Percentiles rank a stretch among this genome's conserved stretches.
Evolutionary conservation across 2,888 invertebrate species (phyloP).

Genomic region (Epicampocera succincta): DNA sequence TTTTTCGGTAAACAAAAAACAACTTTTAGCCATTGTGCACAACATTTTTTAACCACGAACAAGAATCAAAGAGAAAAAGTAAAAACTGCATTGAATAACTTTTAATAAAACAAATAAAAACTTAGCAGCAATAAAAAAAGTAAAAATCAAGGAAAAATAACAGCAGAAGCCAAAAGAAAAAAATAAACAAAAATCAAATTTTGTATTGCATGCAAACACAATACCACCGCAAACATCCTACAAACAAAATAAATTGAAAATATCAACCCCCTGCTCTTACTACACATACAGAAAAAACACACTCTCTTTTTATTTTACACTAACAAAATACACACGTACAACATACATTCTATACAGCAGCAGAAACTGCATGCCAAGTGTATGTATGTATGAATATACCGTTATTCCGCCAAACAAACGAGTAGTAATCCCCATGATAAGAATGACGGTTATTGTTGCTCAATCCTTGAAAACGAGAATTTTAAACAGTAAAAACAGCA

Average conservation of each 20-base stretch:
- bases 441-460: slow-evolving; percentile 47
- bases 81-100: slow-evolving; percentile 58
- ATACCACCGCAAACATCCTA: slow-evolving; percentile 22
- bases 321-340: slow-evolving; percentile 21
- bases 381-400: slow-evolving; percentile 41
- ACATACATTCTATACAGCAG: slow-evolving; percentile 11
- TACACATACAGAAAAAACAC: neutral
- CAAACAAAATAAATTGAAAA: slow-evolving; percentile 26
- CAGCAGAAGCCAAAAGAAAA: slow-evolving; percentile 13
- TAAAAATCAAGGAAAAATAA: slow-evolving; percentile 2
- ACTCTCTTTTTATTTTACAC: slow-evolving; percentile 32
- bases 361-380: slow-evolving; percentile 54
- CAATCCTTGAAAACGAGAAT: slow-evolving; percentile 31
- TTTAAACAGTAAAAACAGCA: neutral
- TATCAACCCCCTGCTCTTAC: slow-evolving; percentile 55
- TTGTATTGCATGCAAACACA: slow-evolving; percentile 26
- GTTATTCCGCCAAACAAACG: slow-evolving; percentile 25
- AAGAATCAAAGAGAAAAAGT: slow-evolving; percentile 23
- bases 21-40: slow-evolving; percentile 15
- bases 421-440: slow-evolving; percentile 38
- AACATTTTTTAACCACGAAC: neutral
- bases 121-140: neutral
- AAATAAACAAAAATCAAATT: slow-evolving; percentile 55
- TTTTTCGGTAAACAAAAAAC: slow-evolving; percentile 11
- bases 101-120: slow-evolving; percentile 56